Conservation (phyloP, 2,113 vertebrate species). For the Mirza zaza region DNA sequence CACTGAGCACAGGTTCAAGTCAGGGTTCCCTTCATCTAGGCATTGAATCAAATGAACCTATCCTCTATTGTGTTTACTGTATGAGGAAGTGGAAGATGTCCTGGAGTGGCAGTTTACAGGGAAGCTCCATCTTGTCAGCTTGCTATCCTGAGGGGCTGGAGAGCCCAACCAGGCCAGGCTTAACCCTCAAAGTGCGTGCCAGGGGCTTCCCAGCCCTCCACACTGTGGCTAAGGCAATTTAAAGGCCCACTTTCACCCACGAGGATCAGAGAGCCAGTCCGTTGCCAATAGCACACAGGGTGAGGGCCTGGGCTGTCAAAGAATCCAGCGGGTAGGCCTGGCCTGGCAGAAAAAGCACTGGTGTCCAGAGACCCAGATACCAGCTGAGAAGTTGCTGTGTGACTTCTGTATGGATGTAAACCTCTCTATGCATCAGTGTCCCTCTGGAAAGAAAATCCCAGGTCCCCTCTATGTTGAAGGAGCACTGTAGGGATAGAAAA, state of each 20-base stretch:
- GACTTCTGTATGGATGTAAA: background rate
- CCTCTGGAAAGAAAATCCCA: background rate
- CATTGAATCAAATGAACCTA: background rate
- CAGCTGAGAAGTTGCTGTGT: background rate
- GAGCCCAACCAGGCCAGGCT: background rate
- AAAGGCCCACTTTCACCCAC: background rate
- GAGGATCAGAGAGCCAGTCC: background rate
- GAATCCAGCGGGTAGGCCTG: background rate
- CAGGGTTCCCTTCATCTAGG: background rate
- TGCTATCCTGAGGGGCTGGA: background rate
- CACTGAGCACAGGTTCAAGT: background rate
- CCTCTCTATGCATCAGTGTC: background rate
- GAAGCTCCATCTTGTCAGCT: background rate
- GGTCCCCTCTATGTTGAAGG: background rate
- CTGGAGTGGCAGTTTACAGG: background rate
- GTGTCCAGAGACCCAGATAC: background rate
- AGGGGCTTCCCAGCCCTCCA: background rate
- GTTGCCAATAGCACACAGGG: background rate
- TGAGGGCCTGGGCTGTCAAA: background rate
- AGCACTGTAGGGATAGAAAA: background rate
- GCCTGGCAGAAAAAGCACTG: background rate
- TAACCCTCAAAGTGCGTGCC: background rate
- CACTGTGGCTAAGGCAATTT: background rate
- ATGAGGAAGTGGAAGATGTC: background rate
- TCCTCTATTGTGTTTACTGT: background rate